phyloP scores from a whole-genome alignment of 2,888 invertebrate genomes.

The Euplexia lucipara region DNA sequence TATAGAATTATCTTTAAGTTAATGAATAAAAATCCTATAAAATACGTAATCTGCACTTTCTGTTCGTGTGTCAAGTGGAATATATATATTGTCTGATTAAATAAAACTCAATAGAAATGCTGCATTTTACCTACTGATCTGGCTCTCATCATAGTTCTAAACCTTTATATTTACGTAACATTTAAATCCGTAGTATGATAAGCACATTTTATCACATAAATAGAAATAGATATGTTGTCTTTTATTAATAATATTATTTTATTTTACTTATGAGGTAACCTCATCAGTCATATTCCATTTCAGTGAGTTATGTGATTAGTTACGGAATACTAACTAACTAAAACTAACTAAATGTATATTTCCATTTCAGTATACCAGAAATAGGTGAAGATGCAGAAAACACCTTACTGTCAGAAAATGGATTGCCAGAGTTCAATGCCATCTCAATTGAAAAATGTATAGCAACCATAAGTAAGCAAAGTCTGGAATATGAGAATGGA shows the following conservation, averaged over 20 bases:
- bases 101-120: neutral
- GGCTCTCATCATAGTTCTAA: neutral
- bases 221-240: too few species aligned
- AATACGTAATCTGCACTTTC: neutral
- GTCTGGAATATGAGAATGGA: constrained; percentile 95
- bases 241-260: too few species aligned
- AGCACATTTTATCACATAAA: neutral
- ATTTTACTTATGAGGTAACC: neutral
- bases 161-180: constrained; percentile 40
- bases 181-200: constrained; percentile 2
- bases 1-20: neutral
- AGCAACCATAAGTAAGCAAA: constrained; percentile 95
- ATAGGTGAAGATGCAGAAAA: constrained; percentile 96
- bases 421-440: constrained; percentile 95
- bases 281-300: neutral
- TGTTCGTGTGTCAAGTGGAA: too few species aligned
- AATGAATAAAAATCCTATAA: neutral
- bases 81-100: too few species aligned
- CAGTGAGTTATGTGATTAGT: neutral
- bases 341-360: too few species aligned
- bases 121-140: neutral
- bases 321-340: neutral
- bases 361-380: constrained; percentile 93
- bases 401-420: constrained; percentile 93
- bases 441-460: constrained; percentile 96